These are phyloP conservation scores for Auanema sp. DNA, from an alignment of 2,888 invertebrate genomes.

Conservation along the genomic window DNA sequence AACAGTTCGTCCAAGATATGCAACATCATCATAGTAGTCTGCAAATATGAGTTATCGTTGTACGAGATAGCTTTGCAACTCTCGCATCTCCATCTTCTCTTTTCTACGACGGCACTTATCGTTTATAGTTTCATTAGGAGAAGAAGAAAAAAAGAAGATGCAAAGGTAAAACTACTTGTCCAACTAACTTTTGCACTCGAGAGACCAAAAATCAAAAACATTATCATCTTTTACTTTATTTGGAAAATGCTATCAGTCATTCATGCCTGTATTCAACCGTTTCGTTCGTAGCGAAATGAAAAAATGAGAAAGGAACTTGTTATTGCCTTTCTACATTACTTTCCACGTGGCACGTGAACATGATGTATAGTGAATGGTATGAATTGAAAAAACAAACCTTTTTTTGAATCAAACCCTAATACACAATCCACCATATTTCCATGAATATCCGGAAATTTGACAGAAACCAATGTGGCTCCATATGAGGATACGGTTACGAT, in stretches of 20 bases:
- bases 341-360: too few relatives aligned
- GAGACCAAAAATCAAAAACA: neutral
- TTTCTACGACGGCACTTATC: too few relatives aligned
- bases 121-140: too few relatives aligned
- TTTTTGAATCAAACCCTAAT: slow-evolving; percentile 25
- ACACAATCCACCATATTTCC: slow-evolving; percentile 20
- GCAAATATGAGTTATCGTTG: slow-evolving; percentile 1
- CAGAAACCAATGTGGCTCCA: slow-evolving; percentile 23
- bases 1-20: slow-evolving; percentile 45
- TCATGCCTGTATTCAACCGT: slow-evolving; percentile 1
- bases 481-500: slow-evolving; percentile 19
- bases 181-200: too few relatives aligned
- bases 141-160: too few relatives aligned
- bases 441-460: slow-evolving; percentile 20
- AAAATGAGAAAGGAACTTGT: too few relatives aligned
- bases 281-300: neutral
- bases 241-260: neutral
- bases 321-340: too few relatives aligned
- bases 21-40: slow-evolving; percentile 39
- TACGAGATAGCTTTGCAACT: too few relatives aligned
- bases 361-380: too few relatives aligned
- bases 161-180: neutral
- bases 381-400: slow-evolving; percentile 18
- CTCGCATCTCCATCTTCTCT: too few relatives aligned
- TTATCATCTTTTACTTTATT: neutral